Evolutionary conservation across 2,888 invertebrate genomes (phyloP).

Genomic region (Lochmaea crataegi): DNA sequence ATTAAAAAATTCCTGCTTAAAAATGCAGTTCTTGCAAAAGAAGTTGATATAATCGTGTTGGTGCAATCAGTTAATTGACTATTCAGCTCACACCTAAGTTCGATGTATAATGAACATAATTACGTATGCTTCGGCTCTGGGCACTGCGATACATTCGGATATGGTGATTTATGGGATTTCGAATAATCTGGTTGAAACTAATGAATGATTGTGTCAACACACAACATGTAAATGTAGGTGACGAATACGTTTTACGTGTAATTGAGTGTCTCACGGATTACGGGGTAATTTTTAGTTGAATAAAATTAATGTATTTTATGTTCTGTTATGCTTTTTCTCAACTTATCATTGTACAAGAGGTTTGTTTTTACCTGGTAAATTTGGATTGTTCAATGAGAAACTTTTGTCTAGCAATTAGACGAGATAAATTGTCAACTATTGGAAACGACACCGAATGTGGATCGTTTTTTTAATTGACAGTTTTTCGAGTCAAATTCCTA

Average conservation of each 20-base stretch:
- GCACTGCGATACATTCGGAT: not conserved
- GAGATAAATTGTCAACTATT: too few species aligned
- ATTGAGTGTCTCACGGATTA: too few species aligned
- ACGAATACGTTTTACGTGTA: not conserved
- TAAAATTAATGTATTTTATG: too few species aligned
- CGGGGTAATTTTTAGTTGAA: too few species aligned
- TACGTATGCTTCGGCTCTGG: not conserved
- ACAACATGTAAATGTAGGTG: not conserved
- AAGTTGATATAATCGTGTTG: not conserved
- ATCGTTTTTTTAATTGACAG: too few species aligned
- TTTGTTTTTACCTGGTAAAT: too few species aligned
- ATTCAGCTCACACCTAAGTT: not conserved
- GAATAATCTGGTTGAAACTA: not conserved
- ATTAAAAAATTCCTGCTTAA: not conserved
- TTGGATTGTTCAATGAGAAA: too few species aligned
- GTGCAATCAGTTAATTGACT: not conserved
- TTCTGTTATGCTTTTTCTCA: too few species aligned
- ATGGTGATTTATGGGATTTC: slow-evolving; percentile 1
- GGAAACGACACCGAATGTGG: too few species aligned
- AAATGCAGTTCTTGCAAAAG: not conserved
- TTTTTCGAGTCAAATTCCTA: too few species aligned
- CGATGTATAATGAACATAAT: not conserved
- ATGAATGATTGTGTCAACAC: slow-evolving; percentile 3
- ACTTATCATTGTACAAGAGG: too few species aligned
- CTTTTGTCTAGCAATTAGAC: too few species aligned